phyloP scores from a whole-genome alignment of 2,888 invertebrate genomes.

The Limnephilus marmoratus region DNA sequence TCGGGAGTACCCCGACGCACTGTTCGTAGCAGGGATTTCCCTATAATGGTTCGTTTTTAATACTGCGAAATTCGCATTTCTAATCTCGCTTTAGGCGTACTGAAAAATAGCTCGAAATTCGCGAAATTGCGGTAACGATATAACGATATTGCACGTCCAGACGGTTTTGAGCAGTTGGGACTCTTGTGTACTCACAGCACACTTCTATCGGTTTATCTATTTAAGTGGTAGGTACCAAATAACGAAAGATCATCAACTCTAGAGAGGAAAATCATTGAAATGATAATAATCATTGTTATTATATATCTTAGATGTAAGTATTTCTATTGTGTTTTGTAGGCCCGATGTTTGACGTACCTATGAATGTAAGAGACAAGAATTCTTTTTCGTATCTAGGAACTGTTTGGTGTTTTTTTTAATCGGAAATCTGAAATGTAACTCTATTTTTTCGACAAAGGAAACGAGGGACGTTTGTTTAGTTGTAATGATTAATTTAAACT shows the following conservation, averaged over 20 bases:
- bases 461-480: constrained; percentile 34
- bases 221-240: background rate
- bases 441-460: constrained; percentile 10
- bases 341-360: background rate
- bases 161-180: no score
- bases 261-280: background rate
- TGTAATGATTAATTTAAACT: no score
- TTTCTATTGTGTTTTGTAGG: background rate
- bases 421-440: constrained; percentile 64
- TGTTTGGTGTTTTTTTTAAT: constrained; percentile 59
- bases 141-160: no score
- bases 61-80: no score
- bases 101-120: no score
- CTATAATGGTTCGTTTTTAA: no score
- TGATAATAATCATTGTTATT: background rate
- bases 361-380: background rate
- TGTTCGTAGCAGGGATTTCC: no score
- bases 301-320: background rate
- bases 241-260: background rate
- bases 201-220: no score
- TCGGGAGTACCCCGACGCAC: no score
- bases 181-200: no score
- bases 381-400: background rate
- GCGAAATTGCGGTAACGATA: no score
- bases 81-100: no score